Conservation (phyloP, 2,888 invertebrate species). For the Diplolepis rosae region DNA sequence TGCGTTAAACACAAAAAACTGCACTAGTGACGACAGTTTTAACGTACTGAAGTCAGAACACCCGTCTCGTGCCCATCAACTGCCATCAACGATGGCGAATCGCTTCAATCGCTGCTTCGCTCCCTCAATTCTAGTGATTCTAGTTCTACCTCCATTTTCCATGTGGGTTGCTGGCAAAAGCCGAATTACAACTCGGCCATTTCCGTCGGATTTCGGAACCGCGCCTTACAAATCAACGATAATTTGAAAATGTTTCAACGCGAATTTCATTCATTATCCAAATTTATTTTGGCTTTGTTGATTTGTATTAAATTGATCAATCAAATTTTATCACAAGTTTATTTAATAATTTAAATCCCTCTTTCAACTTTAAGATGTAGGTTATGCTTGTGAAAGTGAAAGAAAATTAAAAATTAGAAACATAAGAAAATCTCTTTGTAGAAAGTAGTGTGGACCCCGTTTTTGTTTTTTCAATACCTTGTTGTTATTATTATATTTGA, state of each 20-base stretch:
- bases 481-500: too few relatives aligned
- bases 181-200: slow-evolving; percentile 50
- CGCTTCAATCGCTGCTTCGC: slow-evolving; percentile 64
- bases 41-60: slow-evolving; percentile 52
- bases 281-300: too few relatives aligned
- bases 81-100: slow-evolving; percentile 69
- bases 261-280: too few relatives aligned
- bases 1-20: slow-evolving; percentile 58
- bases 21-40: slow-evolving; percentile 41
- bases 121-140: slow-evolving; percentile 50
- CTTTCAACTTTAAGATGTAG: too few relatives aligned
- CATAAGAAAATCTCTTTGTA: too few relatives aligned
- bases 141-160: slow-evolving; percentile 66
- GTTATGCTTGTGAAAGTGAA: too few relatives aligned
- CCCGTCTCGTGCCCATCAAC: slow-evolving; percentile 47
- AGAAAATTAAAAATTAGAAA: too few relatives aligned
- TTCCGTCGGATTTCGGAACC: slow-evolving; percentile 17
- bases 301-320: too few relatives aligned
- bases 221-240: slow-evolving; percentile 18
- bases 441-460: too few relatives aligned
- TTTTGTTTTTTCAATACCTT: too few relatives aligned
- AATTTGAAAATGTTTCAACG: slow-evolving; percentile 8
- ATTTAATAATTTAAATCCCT: too few relatives aligned
- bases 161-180: slow-evolving; percentile 56
- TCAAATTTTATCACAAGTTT: too few relatives aligned